Evolutionary conservation across 2,797 vertebrate genomes (phyloP).

Genomic region (Periophthalmus magnuspinnatus): DNA sequence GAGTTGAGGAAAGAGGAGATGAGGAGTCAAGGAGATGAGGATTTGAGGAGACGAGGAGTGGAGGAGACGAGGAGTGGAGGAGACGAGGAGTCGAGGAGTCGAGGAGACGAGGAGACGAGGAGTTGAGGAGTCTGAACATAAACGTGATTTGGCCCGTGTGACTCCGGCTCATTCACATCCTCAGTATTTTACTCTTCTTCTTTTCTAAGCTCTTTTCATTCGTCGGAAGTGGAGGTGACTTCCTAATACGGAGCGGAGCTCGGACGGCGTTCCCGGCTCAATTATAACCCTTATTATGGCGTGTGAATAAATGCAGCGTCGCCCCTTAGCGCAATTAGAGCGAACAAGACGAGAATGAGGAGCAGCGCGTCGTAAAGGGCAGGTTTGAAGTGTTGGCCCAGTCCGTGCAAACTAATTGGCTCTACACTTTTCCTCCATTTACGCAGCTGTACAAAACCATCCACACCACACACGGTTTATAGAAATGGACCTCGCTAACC

Average conservation of each 20-base stretch:
- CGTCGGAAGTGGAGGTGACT: not conserved
- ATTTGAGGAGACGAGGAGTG: too few relatives aligned
- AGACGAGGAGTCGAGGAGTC: too few relatives aligned
- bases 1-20: too few relatives aligned
- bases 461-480: too few relatives aligned
- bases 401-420: conserved; percentile 48
- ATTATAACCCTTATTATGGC: conserved; percentile 54
- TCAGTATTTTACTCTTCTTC: not conserved
- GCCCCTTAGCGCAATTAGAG: conserved; percentile 48
- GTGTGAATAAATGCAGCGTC: conserved; percentile 44
- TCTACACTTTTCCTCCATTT: not conserved
- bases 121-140: too few relatives aligned
- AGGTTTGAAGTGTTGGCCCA: conserved; percentile 20
- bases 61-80: too few relatives aligned
- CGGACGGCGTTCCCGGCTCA: conserved; percentile 36
- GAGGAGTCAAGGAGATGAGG: too few relatives aligned
- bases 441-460: conserved; percentile 7
- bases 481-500: too few relatives aligned
- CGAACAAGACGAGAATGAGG: conserved; percentile 37
- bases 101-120: too few relatives aligned
- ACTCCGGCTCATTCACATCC: too few relatives aligned
- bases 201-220: not conserved
- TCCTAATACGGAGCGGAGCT: conserved; percentile 15
- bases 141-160: too few relatives aligned
- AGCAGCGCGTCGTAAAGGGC: conserved; percentile 46